These are phyloP conservation scores for Avahi laniger DNA, from an alignment of 2,797 vertebrate species.

Conservation along the genomic window DNA sequence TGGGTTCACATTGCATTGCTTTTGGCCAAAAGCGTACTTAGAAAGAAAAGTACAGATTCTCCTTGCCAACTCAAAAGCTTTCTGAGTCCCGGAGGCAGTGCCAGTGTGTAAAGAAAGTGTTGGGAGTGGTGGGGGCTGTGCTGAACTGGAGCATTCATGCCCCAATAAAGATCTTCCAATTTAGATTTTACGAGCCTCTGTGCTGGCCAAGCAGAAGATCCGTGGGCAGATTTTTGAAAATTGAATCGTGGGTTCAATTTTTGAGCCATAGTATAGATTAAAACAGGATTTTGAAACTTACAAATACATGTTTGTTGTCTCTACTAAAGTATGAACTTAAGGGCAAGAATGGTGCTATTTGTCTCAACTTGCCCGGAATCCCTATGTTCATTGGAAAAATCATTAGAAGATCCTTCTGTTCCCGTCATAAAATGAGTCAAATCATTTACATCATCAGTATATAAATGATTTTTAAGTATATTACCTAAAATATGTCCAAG, in stretches of 20 bases:
- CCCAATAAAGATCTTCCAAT: background rate
- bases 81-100: background rate
- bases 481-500: background rate
- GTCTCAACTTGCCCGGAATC: background rate
- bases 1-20: background rate
- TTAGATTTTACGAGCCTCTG: background rate
- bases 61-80: background rate
- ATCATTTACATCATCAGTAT: background rate
- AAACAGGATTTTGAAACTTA: background rate
- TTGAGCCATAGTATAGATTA: background rate
- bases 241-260: background rate
- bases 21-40: background rate
- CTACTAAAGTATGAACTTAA: background rate
- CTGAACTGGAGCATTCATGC: background rate
- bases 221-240: background rate
- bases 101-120: background rate
- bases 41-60: background rate
- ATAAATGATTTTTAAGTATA: background rate
- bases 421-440: background rate
- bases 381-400: background rate
- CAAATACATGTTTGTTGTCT: background rate
- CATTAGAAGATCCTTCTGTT: background rate
- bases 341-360: background rate
- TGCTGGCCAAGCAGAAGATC: background rate
- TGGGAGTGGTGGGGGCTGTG: background rate